Conservation (phyloP, 2,888 invertebrate species). For the Macrophya alboannulata region DNA sequence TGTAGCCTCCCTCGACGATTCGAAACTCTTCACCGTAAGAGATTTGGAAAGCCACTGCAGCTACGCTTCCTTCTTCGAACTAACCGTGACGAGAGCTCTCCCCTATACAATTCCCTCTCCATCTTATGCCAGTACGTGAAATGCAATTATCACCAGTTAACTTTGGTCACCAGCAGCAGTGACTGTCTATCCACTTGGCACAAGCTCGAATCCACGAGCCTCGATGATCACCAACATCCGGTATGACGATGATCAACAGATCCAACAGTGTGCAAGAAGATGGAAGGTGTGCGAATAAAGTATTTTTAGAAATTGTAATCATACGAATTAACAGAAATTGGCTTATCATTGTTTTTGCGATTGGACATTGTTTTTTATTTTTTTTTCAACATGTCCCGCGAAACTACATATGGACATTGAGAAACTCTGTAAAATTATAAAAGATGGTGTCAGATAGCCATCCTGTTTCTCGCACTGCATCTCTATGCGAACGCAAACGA, state of each 20-base stretch:
- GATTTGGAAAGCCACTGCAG: slow-evolving; percentile 39
- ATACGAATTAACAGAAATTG: neutral
- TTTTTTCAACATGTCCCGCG: neutral
- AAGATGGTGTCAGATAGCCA: slow-evolving; percentile 13
- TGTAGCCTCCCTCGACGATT: neutral
- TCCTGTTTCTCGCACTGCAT: slow-evolving; percentile 14
- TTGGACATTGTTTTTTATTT: neutral
- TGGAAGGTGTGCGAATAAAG: neutral
- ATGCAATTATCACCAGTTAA: slow-evolving; percentile 49
- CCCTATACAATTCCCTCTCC: slow-evolving; percentile 46
- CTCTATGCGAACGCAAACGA: neutral
- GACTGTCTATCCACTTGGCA: slow-evolving; percentile 4
- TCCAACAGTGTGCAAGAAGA: neutral
- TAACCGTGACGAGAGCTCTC: slow-evolving; percentile 18
- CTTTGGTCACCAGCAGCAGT: slow-evolving; percentile 37
- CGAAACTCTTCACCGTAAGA: slow-evolving; percentile 27
- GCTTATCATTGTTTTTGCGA: neutral
- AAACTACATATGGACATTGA: neutral
- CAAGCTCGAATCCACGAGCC: neutral
- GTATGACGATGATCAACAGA: neutral
- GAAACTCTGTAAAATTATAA: slow-evolving; percentile 17
- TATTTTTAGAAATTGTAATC: too few relatives aligned
- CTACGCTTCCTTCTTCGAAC: slow-evolving; percentile 31
- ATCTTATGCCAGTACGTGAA: slow-evolving; percentile 37
- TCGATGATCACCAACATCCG: neutral